phyloP scores from a whole-genome alignment of 1,140 invertebrate species.

The Ganaspis sp. region DNA sequence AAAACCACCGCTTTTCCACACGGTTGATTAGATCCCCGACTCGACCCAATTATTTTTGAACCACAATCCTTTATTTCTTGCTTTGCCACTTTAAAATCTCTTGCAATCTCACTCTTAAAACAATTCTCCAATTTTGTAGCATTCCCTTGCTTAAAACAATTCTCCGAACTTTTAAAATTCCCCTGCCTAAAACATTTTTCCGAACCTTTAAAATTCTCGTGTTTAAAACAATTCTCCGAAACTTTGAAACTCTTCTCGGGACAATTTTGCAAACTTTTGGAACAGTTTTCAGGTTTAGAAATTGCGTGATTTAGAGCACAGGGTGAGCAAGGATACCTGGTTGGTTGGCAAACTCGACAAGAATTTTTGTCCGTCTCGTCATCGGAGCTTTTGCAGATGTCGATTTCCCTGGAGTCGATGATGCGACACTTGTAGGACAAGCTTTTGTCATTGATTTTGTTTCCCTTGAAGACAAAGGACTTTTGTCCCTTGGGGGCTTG shows the following conservation, averaged over 20 bases:
- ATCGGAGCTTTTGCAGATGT: slow-evolving; percentile 40
- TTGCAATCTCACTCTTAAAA: not conserved
- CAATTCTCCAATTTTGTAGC: no score
- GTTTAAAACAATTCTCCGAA: not conserved
- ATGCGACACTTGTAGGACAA: slow-evolving; percentile 56
- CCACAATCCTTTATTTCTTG: not conserved
- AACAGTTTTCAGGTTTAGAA: no score
- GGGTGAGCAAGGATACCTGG: slow-evolving; percentile 51
- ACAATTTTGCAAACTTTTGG: no score
- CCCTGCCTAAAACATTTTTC: no score
- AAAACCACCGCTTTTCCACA: slow-evolving; percentile 70
- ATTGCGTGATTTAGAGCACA: slow-evolving; percentile 42
- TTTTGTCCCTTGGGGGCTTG: slow-evolving; percentile 40
- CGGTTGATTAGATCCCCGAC: slow-evolving; percentile 50
- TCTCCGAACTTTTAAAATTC: no score
- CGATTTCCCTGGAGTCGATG: slow-evolving; percentile 16
- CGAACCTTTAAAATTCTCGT: no score
- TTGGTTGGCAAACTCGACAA: slow-evolving; percentile 46
- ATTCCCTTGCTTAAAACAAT: no score
- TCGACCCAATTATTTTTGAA: slow-evolving; percentile 55
- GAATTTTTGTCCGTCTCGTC: not conserved
- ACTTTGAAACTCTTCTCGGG: no score
- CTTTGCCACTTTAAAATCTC: not conserved
- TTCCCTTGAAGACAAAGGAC: slow-evolving; percentile 57
- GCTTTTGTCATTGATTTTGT: slow-evolving; percentile 27